A percentile compares a stretch with the other conserved stretches of the same genome.
phyloP scores from a whole-genome alignment of 2,888 invertebrate species.

The Drosophila antonietae region DNA sequence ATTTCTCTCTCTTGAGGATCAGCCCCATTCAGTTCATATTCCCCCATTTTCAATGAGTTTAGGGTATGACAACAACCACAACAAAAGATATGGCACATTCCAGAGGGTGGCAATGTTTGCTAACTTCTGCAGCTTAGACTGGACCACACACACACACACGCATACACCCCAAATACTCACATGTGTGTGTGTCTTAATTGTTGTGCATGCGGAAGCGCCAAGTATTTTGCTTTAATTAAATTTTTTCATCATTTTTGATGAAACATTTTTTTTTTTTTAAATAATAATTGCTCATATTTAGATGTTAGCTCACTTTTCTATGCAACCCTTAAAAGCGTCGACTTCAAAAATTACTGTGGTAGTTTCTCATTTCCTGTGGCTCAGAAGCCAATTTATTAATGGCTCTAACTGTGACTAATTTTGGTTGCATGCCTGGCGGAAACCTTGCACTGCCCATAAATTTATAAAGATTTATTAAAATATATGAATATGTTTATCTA shows the following conservation, averaged over 20 bases:
- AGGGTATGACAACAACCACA: slow-evolving; percentile 10
- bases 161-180: background rate
- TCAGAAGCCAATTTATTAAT: slow-evolving; percentile 48
- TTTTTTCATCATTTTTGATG: slow-evolving; percentile 47
- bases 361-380: slow-evolving; percentile 22
- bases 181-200: slow-evolving; percentile 60
- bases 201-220: slow-evolving; percentile 50
- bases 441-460: slow-evolving; percentile 39
- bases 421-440: slow-evolving; percentile 21
- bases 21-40: background rate
- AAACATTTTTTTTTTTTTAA: slow-evolving; percentile 32
- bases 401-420: slow-evolving; percentile 64
- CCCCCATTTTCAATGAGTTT: background rate
- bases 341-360: slow-evolving; percentile 9
- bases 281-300: slow-evolving; percentile 45
- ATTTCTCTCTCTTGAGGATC: background rate
- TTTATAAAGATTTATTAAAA: slow-evolving; percentile 6
- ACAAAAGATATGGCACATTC: slow-evolving; percentile 51
- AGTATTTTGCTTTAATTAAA: slow-evolving; percentile 71
- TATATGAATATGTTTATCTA: background rate
- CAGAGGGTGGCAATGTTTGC: slow-evolving; percentile 6
- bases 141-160: slow-evolving; percentile 26
- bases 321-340: slow-evolving; percentile 27
- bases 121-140: background rate
- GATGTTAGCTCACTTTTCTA: slow-evolving; percentile 1